Base-by-base conservation (phyloP, 1,140 invertebrate species). In the Anagrus nilaparvatae region DNA sequence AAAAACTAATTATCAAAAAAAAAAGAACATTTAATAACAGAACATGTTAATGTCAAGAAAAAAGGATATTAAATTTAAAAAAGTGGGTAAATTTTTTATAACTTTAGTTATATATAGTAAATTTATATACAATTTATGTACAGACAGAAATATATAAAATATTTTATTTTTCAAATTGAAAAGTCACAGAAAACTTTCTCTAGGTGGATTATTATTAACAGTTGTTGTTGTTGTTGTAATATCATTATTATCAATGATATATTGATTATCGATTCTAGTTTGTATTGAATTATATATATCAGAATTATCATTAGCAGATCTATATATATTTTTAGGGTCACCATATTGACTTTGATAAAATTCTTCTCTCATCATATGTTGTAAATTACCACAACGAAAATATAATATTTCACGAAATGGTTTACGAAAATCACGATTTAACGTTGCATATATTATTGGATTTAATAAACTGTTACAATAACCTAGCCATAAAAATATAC, bases 381-480 rank as follows among this genome's bases (percentile, higher is more conserved):
- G 90, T 30, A 94, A 69, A 38, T 87, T 87, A 27, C 82, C 80
- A 61, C 88, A 93, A 16, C 86, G 76, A 60, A 88, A 88, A 64
- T 82, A 91, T 0, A 93, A 71, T 30, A 94, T 91, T 55, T 89
- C 85, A 58, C 87, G 79, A 67, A 95, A 96, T 6, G 91, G 90
- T 54, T 87, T 84, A 38, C 92, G 78, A 61, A 96, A 96, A 59
- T 96, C 91, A 28, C 84, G 74, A 55, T 93, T 93, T 18, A 93
- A 70, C 4, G 87, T 92, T 0, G 89, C 89, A 64, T 95, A 95
- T 32, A 96, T 93, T 40, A 94, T 82, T 0, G 92, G 93, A 61
- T 97, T 97, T 27, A 90, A 71, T 25, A 93, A 74, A 44, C 86
- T 90, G 61, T 97, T 96, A 44, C 91, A 81, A 63, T 96, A 97